Evolutionary conservation across 2,113 vertebrate species (phyloP), one percentile per base, ranked within the genome.

Genomic region (Pristiophorus japonicus): DNA sequence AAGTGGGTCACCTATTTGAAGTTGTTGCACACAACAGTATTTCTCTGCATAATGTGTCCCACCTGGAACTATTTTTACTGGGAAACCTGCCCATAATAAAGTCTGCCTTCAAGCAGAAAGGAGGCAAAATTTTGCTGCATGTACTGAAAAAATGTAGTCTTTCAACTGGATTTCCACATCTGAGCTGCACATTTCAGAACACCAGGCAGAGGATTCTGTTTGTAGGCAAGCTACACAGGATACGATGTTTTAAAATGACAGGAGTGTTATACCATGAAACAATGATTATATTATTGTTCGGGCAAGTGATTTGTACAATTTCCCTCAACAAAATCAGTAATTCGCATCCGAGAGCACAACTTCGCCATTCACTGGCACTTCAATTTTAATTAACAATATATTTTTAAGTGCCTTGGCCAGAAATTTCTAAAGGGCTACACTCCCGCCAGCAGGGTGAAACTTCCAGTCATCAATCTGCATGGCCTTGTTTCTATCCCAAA

Each of bases 41-140:
- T 38, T 94, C 45, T 51, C 65, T 94, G 42, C 38, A 30, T 51
- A 94, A 94, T 94, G 66, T 94, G 45, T 51, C 45, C 65, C 93
- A 94, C 93, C 66, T 94, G 93, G 93, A 70, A 94, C 42, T 51
- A 94, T 30, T 94, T 94, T 94, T 94, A 51, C 65, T 94, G 93
- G 93, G 93, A 94, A 94, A 70, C 66, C 93, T 70, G 65, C 45
- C 65, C 66, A 94, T 73, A 51, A 67, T 94, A 47, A 94, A 94
- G 65, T 94, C 93, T 94, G 65, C 93, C 93, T 94, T 94, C 42
- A 30, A 92, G 88, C 59, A 92, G 88, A 92, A 92, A 92, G n/a
- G 42, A 94, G 66, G 66, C 45, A 94, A 94, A 94, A 73, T 51
- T 10, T 94, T 27, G 4, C 65, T 51, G 65, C 42, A 45, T 70